These are phyloP conservation scores for Microcebus jonahi DNA, from an alignment of 2,113 vertebrate genomes.

Conservation along the genomic window DNA sequence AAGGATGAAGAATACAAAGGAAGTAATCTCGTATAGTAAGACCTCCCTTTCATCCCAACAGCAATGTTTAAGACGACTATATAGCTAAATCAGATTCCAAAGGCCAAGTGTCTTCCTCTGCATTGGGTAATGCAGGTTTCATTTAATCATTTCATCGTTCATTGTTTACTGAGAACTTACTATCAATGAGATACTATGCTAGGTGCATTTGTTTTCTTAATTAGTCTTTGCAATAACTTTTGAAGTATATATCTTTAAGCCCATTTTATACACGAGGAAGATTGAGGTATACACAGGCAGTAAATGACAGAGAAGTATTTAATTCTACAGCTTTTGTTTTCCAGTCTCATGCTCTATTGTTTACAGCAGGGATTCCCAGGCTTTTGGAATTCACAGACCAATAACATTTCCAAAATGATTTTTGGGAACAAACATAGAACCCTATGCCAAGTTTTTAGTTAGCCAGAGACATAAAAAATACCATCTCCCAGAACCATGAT, in stretches of 20 bases:
- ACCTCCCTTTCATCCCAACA: not conserved
- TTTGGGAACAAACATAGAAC: conserved; percentile 61
- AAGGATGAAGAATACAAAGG: not conserved
- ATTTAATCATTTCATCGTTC: not conserved
- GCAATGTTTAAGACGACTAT: conserved; percentile 29
- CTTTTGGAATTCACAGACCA: conserved; percentile 53
- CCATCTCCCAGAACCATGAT: conserved; percentile 46
- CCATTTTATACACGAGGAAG: not conserved
- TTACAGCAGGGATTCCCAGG: conserved; percentile 27
- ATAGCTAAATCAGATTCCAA: not conserved
- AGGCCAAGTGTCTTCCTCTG: not conserved
- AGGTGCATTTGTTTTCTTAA: not conserved
- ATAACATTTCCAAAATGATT: conserved; percentile 51
- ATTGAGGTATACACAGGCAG: not conserved
- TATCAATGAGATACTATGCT: not conserved
- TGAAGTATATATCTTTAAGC: not conserved
- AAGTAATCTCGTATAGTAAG: not conserved
- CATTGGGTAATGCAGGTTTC: not conserved
- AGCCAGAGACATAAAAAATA: conserved; percentile 47
- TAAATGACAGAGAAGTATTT: not conserved
- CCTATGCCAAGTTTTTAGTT: conserved; percentile 69
- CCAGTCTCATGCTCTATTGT: not conserved
- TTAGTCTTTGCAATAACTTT: not conserved
- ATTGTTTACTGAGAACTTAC: not conserved
- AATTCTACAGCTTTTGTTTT: not conserved